Evolutionary conservation across 2,113 vertebrate genomes (phyloP).

Genomic region (Mastomys natalensis): DNA sequence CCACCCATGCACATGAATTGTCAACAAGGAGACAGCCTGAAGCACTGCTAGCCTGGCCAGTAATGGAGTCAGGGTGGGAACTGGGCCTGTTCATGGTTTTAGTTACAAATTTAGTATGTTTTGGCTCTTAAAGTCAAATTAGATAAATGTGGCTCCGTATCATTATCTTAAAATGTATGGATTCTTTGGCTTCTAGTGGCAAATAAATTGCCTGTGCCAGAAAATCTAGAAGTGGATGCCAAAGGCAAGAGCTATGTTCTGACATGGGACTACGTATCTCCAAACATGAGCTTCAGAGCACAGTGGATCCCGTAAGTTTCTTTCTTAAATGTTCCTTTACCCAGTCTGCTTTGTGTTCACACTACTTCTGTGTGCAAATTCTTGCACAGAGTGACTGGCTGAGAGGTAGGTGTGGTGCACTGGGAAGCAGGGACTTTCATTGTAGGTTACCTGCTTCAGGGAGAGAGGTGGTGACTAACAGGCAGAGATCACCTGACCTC

Average conservation of each 20-base stretch:
- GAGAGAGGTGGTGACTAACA: too few species aligned
- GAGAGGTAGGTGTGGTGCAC: not conserved
- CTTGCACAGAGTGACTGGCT: not conserved
- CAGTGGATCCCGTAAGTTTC: conserved; percentile 84
- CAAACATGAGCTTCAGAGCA: conserved; percentile 77
- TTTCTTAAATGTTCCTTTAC: not conserved
- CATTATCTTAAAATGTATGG: not conserved
- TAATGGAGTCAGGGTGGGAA: not conserved
- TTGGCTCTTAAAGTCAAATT: conserved; percentile 10
- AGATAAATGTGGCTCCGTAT: not conserved
- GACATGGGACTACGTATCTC: conserved; percentile 62
- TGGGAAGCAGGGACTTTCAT: not conserved
- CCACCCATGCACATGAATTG: not conserved
- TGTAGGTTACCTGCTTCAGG: not conserved
- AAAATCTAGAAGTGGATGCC: conserved; percentile 63
- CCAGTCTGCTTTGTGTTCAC: not conserved
- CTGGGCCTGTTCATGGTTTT: not conserved
- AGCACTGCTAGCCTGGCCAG: not conserved
- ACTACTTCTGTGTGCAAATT: not conserved
- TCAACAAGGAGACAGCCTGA: not conserved
- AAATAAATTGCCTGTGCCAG: conserved; percentile 67
- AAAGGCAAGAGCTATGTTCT: conserved; percentile 74
- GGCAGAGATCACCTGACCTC: not conserved
- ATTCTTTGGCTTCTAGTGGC: conserved; percentile 71
- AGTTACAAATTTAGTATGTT: not conserved